Base-by-base conservation (phyloP, 2,888 invertebrate species). In the Drosophila neonasuta region DNA sequence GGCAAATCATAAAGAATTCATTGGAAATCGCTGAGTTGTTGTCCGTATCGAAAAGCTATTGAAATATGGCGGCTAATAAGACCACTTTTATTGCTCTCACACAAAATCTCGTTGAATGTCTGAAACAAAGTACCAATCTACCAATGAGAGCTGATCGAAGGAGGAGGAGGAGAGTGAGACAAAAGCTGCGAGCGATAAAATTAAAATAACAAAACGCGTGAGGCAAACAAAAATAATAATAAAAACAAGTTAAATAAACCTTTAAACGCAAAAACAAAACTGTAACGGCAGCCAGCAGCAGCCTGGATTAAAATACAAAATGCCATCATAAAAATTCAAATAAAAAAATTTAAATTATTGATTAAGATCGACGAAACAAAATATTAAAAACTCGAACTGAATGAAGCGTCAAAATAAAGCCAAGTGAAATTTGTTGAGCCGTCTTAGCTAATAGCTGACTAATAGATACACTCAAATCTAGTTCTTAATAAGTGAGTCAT, bases 281-380 rank as follows among this genome's bases (percentile, higher is more conserved):
- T 67, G 57, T 68, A 71, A 36, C 63, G 24, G 24, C 24, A 24
- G 24, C 24, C 24, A 24, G 1, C 20, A 46, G 68, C 72, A 72
- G 77, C 60, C 58, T 56, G 71, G 70, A 74, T 79, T 73, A 69
- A 84, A 80, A 64, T 69, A 62, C 63, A 70, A 77, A 74, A 77
- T 64, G 69, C 72, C 39, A 71, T 55, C 46, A 76, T 82, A 75
- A 85, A 81, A 82, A 85, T 82, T 80, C 80, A 82, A 85, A 85
- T 82, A 81, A 70, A 24, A 72, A 85, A 85, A 82, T 86, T 86
- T 86, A 83, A 86, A 83, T 83, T 83, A 83, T 83, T 86, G 80
- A 83, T 83, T 83, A 84, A 86, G 82, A 82, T 83, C 80, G 72
- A 69, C 76, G 76, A 59, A 80, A 83, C 73, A 75, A 75, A 75